Conservation (phyloP, 2,888 invertebrate species). For the Hypomecis punctinalis region DNA sequence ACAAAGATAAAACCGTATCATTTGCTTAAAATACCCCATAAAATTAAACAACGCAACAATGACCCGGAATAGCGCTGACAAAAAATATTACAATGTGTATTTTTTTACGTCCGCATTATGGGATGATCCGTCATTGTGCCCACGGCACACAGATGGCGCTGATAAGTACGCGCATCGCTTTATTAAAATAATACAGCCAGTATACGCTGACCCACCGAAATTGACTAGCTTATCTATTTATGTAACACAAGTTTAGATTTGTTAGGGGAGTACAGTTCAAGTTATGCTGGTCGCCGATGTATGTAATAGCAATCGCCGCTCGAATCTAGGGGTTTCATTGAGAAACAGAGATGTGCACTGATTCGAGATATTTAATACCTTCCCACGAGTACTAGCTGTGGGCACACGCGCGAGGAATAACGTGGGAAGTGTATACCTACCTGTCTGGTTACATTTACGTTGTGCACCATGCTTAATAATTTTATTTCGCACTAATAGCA, state of each 20-base stretch:
- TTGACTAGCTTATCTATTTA: conserved; percentile 18
- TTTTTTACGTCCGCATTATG: conserved; percentile 78
- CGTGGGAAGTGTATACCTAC: conserved; percentile 54
- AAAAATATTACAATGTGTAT: conserved; percentile 62
- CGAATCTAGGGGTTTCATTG: conserved; percentile 73
- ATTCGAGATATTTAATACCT: conserved; percentile 77
- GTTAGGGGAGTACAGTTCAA: conserved; percentile 55
- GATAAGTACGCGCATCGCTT: conserved; percentile 78
- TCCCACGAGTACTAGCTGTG: conserved; percentile 75
- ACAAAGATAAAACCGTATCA: conserved; percentile 80
- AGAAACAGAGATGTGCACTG: conserved; percentile 66
- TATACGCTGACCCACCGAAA: conserved; percentile 51
- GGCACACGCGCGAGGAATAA: conserved; percentile 66
- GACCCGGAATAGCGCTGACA: conserved; percentile 68
- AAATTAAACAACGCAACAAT: conserved; percentile 81
- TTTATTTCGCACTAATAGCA: too few species aligned
- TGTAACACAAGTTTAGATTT: conserved; percentile 22
- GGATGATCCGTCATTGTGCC: conserved; percentile 82
- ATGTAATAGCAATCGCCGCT: conserved; percentile 60
- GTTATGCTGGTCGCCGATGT: conserved; percentile 52
- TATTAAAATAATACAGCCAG: conserved; percentile 74
- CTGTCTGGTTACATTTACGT: conserved; percentile 35
- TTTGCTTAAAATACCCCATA: conserved; percentile 83
- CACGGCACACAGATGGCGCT: conserved; percentile 74
- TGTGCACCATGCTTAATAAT: conserved; percentile 32